Conservation (phyloP, 1,140 invertebrate species). For the Kradibia gibbosae region DNA sequence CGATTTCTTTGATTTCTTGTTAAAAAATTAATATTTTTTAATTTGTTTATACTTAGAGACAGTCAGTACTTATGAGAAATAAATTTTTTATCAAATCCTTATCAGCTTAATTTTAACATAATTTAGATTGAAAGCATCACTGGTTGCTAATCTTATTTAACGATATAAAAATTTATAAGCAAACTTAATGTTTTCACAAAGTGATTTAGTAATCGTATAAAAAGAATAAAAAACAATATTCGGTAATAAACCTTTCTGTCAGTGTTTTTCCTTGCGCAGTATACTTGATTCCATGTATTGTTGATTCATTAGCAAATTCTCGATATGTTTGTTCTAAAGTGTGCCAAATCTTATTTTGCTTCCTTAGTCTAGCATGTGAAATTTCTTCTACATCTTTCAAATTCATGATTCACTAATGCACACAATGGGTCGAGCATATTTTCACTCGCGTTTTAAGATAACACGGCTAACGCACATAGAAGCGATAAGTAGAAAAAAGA, state of each 20-base stretch:
- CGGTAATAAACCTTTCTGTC: conserved; percentile 48
- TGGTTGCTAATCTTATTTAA: no score
- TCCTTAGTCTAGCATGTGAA: background rate
- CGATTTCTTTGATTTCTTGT: no score
- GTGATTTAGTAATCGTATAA: no score
- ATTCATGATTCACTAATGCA: background rate
- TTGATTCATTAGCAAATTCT: conserved; percentile 55
- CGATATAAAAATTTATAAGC: background rate
- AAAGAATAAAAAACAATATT: background rate
- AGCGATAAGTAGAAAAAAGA: background rate
- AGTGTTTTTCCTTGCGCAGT: conserved; percentile 52
- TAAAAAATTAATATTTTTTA: no score
- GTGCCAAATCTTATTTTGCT: conserved; percentile 18
- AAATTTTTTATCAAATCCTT: no score
- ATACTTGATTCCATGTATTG: conserved; percentile 58
- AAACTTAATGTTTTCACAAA: background rate
- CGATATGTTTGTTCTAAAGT: conserved; percentile 49
- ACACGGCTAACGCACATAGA: background rate
- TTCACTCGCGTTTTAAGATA: background rate
- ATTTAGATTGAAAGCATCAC: no score
- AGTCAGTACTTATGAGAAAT: no score
- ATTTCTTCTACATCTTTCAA: background rate
- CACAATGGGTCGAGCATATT: background rate
- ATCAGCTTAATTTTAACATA: no score
- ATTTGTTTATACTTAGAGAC: no score